Conservation (phyloP, 1,140 invertebrate species). For the Latrodectus geometricus region DNA sequence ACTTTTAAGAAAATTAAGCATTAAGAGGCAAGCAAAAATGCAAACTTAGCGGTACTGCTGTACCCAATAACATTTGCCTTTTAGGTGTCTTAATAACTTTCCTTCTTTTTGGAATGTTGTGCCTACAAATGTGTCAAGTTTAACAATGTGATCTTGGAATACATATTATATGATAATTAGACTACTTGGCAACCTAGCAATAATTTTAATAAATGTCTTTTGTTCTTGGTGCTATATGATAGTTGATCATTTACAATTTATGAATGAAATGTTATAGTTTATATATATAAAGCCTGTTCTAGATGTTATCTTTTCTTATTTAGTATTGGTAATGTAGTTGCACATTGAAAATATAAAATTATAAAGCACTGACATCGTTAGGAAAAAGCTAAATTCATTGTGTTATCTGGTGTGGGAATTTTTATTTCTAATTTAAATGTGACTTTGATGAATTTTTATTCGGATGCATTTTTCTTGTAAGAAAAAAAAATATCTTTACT, state of each 20-base stretch:
- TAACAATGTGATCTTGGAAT: neutral
- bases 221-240: neutral
- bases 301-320: neutral
- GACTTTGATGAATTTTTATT: too few species aligned
- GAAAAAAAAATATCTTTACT: too few species aligned
- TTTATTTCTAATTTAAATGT: too few species aligned
- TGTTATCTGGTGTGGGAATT: too few species aligned
- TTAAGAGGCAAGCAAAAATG: slow-evolving; percentile 2
- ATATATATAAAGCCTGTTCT: neutral
- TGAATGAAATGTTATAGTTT: too few species aligned
- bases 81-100: slow-evolving; percentile 61
- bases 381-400: too few species aligned
- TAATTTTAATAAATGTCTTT: neutral
- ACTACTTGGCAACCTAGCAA: slow-evolving; percentile 16
- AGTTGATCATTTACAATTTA: too few species aligned
- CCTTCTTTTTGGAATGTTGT: slow-evolving; percentile 40
- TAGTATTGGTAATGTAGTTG: neutral
- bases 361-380: neutral
- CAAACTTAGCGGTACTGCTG: slow-evolving; percentile 45
- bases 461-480: too few species aligned
- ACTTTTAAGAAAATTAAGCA: neutral
- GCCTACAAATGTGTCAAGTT: slow-evolving; percentile 7
- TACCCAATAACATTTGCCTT: slow-evolving; percentile 47
- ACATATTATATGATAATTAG: neutral
- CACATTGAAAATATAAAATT: neutral